Evolutionary conservation across 2,113 vertebrate genomes (phyloP), one percentile per base, ranked within the genome.

Genomic region (Lagopus muta): DNA sequence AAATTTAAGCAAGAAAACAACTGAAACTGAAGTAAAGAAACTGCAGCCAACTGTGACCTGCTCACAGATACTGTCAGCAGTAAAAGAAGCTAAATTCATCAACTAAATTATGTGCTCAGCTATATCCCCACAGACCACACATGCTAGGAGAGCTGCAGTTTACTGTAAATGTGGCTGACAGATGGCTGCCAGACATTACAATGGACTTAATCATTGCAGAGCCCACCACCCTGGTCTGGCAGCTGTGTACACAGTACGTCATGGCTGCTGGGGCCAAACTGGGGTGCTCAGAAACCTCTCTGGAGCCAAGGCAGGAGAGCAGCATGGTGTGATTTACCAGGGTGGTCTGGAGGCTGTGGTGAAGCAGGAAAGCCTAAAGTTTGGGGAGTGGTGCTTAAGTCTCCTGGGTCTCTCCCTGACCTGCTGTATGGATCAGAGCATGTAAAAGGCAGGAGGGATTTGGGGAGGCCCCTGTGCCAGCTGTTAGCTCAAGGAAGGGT

Each of bases 111-210:
- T n/a, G 80, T 75, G 84, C 81, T 85, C 34, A 28, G 42, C 48
- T 52, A 11, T 72, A 11, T 72, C 52, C 82, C 69, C 86, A 17
- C 57, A 86, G 95, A 75, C 86, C 93, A 88, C 95, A 84, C 96
- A 82, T 13, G 77, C 21, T 64, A 45, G 71, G 57, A 48, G 69
- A 86, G 62, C 45, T 57, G 88, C 52, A 47, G 8, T 66, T 64
- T 75, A 10, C 55, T 77, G 82, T 73, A 58, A 54, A 22, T 30
- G 92, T 64, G 74, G 43, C 79, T 90, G 70, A 15, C 90, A 92
- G 83, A 94, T 90, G 90, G 58, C 38, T 88, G 82, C 43, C 82
- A 90, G 89, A 82, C 71, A 25, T 82, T 21, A 74, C 85, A 57
- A 42, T n/a, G 62, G 38, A 17, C 73, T 61, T 64, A 50, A 55